Evolutionary conservation across 1,140 invertebrate genomes (phyloP), one percentile per base, ranked within the genome.

Genomic region (Drosophila kepulauana): DNA sequence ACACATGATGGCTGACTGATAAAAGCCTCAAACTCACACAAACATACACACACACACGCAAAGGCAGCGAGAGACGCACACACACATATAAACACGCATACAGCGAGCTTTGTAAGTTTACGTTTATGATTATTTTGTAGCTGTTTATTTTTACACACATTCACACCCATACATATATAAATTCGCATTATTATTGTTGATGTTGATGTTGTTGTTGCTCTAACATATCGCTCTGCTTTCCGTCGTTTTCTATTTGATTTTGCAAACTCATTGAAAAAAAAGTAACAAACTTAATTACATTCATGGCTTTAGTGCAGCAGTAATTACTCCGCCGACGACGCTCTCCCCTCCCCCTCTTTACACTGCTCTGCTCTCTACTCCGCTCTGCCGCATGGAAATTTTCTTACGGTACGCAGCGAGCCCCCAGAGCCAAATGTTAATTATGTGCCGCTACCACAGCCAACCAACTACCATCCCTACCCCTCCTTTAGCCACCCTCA

Each of bases 341-440:
- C 2, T 33, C 30, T 7, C 30, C 30, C 7, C 1, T 33, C 3
- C 30, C 7, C 30, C 7, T 8, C 30, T 33, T 33, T 33, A 5
- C 30, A 1, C 6, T 5, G 5, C 6, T 33, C 30, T 20, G 20
- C 20, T 20, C 30, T 6, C 30, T 33, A 33, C 30, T 33, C 56
- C 49, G 33, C 70, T 20, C 63, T 56, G 61, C 79, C 65, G 52
- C 64, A 78, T 75, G 66, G 58, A 65, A 78, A 70, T 78, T 68
- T 25, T 82, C 76, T 75, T 82, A 88, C 76, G 84, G 82, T 82
- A 88, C 84, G 80, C 84, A 77, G 68, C 20, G 20, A 33, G 35
- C 79, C 76, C 82, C 82, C 58, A 70, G 67, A 86, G 82, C 76
- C 80, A 86, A 86, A 85, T 88, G 84, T 88, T 86, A 86, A 86